Conservation (phyloP, 2,113 vertebrate genomes). For the Scopus umbretta region DNA sequence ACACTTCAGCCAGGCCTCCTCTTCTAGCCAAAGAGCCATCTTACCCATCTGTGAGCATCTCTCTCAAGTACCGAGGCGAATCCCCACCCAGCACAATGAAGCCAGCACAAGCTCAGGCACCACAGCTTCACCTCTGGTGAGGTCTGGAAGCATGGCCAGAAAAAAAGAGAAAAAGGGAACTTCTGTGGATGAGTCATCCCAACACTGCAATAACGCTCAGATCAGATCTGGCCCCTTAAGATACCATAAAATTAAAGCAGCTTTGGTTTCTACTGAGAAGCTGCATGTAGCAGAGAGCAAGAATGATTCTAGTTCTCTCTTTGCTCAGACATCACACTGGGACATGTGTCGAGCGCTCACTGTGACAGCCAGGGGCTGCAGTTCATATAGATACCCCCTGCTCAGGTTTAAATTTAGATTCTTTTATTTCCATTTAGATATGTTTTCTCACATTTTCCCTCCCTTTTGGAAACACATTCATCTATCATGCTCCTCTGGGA, state of each 20-base stretch:
- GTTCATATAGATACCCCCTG: background rate
- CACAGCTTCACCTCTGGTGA: background rate
- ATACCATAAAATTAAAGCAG: background rate
- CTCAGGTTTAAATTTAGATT: background rate
- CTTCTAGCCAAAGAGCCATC: background rate
- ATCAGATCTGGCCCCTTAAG: background rate
- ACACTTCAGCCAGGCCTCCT: background rate
- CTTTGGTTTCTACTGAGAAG: background rate
- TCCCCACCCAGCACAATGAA: background rate
- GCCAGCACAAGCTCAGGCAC: background rate
- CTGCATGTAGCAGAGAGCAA: background rate
- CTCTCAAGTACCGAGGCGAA: background rate
- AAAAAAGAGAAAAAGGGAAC: background rate
- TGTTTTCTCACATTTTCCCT: background rate
- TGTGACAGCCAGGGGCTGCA: background rate
- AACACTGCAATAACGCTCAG: background rate
- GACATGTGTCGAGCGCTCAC: rapidly evolving
- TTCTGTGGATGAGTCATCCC: background rate
- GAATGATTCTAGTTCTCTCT: background rate
- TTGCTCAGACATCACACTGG: background rate
- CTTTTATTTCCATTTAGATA: background rate
- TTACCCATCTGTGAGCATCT: background rate
- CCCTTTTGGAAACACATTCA: background rate
- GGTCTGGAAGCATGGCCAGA: background rate
- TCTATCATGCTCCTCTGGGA: background rate